These are phyloP conservation scores for Moxostoma hubbsi DNA, from an alignment of 2,797 vertebrate species.

Conservation along the genomic window DNA sequence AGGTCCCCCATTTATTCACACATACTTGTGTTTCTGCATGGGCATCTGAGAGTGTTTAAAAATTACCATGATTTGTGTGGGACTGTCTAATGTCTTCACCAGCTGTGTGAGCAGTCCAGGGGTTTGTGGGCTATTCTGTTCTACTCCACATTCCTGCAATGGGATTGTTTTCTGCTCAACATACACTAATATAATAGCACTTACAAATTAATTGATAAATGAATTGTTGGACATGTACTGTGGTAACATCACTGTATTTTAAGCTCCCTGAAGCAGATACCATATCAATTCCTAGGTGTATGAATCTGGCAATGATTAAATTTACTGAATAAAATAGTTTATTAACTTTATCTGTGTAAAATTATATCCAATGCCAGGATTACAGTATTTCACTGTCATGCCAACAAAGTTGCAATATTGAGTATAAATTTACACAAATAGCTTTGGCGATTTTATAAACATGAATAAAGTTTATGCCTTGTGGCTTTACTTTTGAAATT, in stretches of 20 bases:
- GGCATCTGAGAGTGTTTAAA: constrained; percentile 27
- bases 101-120: constrained; percentile 68
- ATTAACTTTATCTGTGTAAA: no score
- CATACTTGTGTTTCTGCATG: constrained; percentile 13
- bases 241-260: background rate
- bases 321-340: no score
- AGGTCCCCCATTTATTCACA: background rate
- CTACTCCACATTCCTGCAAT: constrained; percentile 72
- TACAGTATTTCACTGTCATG: no score
- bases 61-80: constrained; percentile 24
- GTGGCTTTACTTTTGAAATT: no score
- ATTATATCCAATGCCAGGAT: no score
- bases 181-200: constrained; percentile 21
- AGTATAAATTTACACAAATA: no score
- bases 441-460: no score
- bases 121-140: constrained; percentile 38
- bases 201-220: no score
- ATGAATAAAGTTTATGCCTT: no score
- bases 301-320: no score
- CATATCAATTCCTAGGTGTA: background rate
- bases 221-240: no score
- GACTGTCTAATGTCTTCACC: constrained; percentile 67
- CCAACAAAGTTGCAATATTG: no score
- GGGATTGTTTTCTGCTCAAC: constrained; percentile 60
- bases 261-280: background rate